phyloP scores from a whole-genome alignment of 2,113 vertebrate genomes.

The Lophochroa leadbeateri region DNA sequence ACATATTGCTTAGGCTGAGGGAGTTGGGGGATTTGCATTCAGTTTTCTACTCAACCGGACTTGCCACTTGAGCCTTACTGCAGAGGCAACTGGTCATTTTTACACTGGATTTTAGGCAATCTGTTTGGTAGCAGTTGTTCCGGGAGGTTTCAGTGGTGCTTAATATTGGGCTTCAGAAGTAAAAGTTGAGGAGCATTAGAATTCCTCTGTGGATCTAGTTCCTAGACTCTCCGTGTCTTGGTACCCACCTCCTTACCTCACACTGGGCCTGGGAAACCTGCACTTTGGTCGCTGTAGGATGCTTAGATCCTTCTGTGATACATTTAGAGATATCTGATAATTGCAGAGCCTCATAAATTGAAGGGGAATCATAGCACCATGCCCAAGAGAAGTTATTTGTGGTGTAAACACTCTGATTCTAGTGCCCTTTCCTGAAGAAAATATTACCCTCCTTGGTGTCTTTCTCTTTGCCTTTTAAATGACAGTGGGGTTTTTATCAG shows the following conservation, averaged over 20 bases:
- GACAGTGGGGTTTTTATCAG: neutral
- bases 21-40: neutral
- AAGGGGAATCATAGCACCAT: neutral
- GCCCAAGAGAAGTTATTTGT: neutral
- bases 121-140: neutral
- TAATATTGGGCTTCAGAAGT: neutral
- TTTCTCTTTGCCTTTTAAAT: neutral
- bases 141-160: neutral
- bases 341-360: neutral
- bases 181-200: neutral
- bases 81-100: neutral
- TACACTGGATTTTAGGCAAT: neutral
- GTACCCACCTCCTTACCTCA: neutral
- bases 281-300: neutral
- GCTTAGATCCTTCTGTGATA: neutral
- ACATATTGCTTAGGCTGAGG: neutral
- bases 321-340: neutral
- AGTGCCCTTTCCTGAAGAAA: neutral
- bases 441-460: neutral
- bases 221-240: neutral
- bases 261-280: neutral
- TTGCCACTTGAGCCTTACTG: neutral
- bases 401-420: neutral
- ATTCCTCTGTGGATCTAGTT: neutral
- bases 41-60: neutral